Evolutionary conservation across 2,888 invertebrate genomes (phyloP), one percentile per base, ranked within the genome.

Genomic region (Micoletzkya japonica): DNA sequence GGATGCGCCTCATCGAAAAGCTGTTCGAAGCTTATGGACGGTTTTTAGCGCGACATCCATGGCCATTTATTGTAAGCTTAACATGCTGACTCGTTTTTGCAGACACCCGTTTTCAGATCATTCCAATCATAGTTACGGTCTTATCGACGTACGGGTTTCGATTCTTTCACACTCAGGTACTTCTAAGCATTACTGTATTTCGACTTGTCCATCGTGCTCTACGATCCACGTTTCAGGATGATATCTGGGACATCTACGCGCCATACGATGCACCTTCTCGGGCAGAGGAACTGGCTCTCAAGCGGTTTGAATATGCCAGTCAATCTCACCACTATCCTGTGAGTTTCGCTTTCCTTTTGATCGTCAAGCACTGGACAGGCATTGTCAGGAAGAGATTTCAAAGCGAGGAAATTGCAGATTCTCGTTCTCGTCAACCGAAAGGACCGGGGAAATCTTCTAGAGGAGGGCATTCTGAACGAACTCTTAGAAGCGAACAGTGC

Each of bases 211-310:
- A n/a, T n/a, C n/a, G n/a, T n/a, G n/a, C n/a, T n/a, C n/a, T 44
- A 14, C 10, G 20, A 44, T 44, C 10, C 44, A 10, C 20, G 17
- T n/a, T n/a, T 17, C 76, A 83, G 66, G 82, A 83, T 70, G 82
- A 83, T 70, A 83, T 83, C 72, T 83, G 83, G 83, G 83, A 83
- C 73, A 83, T 83, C 69, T 83, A 83, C 70, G 77, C 83, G 14
- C 83, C 83, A 39, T 69, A 76, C 6, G 78, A 83, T 68, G 82
- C 82, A 20, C 37, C 77, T 14, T 78, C 79, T 36, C 67, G 83
- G 54, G 70, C 75, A 6, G 83, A 83, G 64, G 83, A 83, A 72
- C 69, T 70, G 17, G 79, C 73, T 6, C 39, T 83, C 70, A 76
- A 77, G 57, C 70, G 73, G 30, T 83, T 83, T 66, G 82, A 83